Evolutionary conservation across 2,888 invertebrate species (phyloP), one percentile per base, ranked within the genome.

Genomic region (Ectemnius lituratus): DNA sequence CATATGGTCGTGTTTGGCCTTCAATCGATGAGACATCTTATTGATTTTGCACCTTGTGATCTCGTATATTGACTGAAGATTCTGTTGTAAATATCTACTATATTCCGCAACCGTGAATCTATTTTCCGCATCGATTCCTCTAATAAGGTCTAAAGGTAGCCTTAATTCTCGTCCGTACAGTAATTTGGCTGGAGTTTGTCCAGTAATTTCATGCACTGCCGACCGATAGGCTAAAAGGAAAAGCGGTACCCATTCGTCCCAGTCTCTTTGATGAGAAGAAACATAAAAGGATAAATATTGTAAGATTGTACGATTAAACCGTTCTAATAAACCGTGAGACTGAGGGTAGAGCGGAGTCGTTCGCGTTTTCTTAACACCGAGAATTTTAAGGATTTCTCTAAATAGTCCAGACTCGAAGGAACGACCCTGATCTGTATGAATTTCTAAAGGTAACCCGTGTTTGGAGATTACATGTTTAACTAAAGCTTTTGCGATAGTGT

Each of bases 151-250:
- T 1, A 67, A n/a, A 0, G 23, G 16, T 4, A 67, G 27, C 2
- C 61, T 11, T 0, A 67, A 5, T 20, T 67, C 56, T 8, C 6
- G 52, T 1, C 5, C 49, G 3, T 52, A 20, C 4, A 56, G 13
- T 5, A 67, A 13, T 14, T 37, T 28, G 0, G 56, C 52, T 0
- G 56, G 56, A 6, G 56, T 16, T 14, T 3, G 1, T 0, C 13
- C 6, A 0, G 72, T 78, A 1, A 27, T 28, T 18, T 70, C 66
- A 52, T 74, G 79, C 49, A 37, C 69, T 0, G 70, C 67, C 5
- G 66, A 76, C 37, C 62, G 66, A 62, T 74, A 71, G n/a, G 68
- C 72, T 14, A 76, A 49, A 11, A 76, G 49, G 61, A 64, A 71
- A 16, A 76, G 45, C 6, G 62, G 67, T n/a, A 76, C 20, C 69